Evolutionary conservation across 1,140 invertebrate species (phyloP).

Genomic region (Bombus affinis): DNA sequence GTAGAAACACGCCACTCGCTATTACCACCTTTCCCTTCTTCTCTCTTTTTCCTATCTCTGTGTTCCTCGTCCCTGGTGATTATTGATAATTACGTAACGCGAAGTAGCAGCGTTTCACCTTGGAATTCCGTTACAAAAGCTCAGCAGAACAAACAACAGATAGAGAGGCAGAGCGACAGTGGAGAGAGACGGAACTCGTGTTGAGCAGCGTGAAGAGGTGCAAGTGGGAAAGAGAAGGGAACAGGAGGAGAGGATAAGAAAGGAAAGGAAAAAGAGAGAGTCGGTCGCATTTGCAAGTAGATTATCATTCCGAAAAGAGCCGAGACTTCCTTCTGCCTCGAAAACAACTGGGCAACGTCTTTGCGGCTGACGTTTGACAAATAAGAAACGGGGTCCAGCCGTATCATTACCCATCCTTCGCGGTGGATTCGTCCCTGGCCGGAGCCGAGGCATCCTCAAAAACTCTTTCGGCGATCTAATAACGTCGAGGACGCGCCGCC

Average conservation of each 20-base stretch:
- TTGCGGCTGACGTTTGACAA: constrained; percentile 82
- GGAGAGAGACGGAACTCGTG: not conserved
- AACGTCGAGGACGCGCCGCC: constrained; percentile 82
- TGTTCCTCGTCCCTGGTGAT: constrained; percentile 29
- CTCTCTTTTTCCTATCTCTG: not conserved
- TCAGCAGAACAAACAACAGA: constrained; percentile 26
- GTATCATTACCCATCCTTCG: constrained; percentile 82
- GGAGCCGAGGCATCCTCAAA: constrained; percentile 77
- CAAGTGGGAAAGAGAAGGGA: not conserved
- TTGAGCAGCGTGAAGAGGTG: not conserved
- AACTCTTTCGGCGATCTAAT: constrained; percentile 83
- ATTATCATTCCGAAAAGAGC: constrained; percentile 71
- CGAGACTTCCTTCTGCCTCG: constrained; percentile 67
- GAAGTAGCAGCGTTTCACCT: constrained; percentile 4
- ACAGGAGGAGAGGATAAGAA: not conserved
- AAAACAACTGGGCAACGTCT: constrained; percentile 72
- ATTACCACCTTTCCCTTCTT: no score
- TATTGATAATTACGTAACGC: constrained; percentile 62
- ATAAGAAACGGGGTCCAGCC: constrained; percentile 82
- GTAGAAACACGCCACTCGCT: not conserved
- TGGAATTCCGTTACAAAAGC: constrained; percentile 9
- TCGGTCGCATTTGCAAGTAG: constrained; percentile 70
- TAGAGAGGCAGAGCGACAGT: not conserved
- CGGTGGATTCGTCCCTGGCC: constrained; percentile 73
- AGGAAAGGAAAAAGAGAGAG: not conserved